Evolutionary conservation across 1,140 invertebrate species (phyloP), one percentile per base, ranked within the genome.

Genomic region (Drosophila truncata): DNA sequence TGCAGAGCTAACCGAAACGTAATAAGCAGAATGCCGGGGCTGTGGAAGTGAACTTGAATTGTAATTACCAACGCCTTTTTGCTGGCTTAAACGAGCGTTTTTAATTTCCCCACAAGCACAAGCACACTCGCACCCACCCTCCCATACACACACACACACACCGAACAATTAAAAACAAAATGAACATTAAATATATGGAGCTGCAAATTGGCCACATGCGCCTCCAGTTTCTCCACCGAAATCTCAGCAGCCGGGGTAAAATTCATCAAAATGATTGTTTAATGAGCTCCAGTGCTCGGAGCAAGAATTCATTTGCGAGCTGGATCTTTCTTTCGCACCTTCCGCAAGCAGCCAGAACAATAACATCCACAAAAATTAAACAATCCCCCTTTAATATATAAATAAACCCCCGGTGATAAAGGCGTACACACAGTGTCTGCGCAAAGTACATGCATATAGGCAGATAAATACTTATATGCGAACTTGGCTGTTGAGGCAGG

Each of bases 191-290:
- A 69, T 81, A 81, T 65, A 86, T 81, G 65, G 60, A 29, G 57
- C 78, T 62, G 79, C 63, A 78, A 84, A 90, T 84, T 78, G 81
- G 77, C 83, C 67, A 80, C 75, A 82, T 71, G 60, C 58, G 70
- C 42, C 49, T 31, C 10, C 27, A 27, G 31, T 42, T 27, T 27
- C 50, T 47, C 42, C 63, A 14, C n/a, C 10, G 18, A 25, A 23
- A n/a, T 61, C 65, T 31, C 27, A n/a, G 20, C 52, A 39, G 58
- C 46, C 61, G 49, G 35, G 49, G 44, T 29, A 50, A 79, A 67
- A 80, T 88, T 90, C 78, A 90, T 88, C 85, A 90, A 90, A 85
- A 90, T 88, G 74, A 88, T 88, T 88, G 80, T 88, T 88, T 88
- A 85, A 88, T 88, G 85, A 88, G 84, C 84, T 81, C 37, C 67